Base-by-base conservation (phyloP, 23 tunicate genomes). In the Aplidium turbinatum region DNA sequence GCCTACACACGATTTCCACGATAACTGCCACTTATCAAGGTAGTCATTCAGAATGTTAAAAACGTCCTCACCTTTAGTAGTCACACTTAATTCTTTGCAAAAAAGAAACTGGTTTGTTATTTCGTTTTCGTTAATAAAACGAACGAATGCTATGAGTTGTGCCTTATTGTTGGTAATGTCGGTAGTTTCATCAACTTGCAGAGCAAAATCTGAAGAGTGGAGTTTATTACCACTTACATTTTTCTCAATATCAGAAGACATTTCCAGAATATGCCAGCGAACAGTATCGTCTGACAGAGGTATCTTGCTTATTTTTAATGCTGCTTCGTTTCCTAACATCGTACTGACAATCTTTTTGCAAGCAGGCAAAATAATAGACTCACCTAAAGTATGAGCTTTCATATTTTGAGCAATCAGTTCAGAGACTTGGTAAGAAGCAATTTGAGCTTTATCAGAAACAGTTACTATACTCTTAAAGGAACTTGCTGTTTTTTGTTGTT, bases 371-470 rank as follows among this genome's bases (percentile, higher is more conserved):
- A n/a, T n/a, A n/a, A n/a, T n/a, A n/a, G n/a, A n/a, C n/a, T 42
- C 50, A 42, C 50, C 50, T 16, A 13, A 54, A 54, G 61, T 54
- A 54, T 54, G 22, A 54, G 61, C 61, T 54, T 54, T 54, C 61
- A 54, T 54, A 54, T 54, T 54, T n/a, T 54, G 61, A 16, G 61
- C 61, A 54, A 54, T 54, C 61, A 54, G 21, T 54, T 54, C 61
- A 16, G 61, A 54, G 61, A 54, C 23, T 13, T 16, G 61, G 61
- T 54, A 54, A 20, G 61, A 54, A 54, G 61, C 61, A 54, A 54
- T 54, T 54, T 13, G 22, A 54, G 61, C 61, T 54, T 54, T 54
- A 54, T 54, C 61, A 54, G 23, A 54, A 54, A 54, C 61, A 54
- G 61, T 20, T 26, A 54, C 21, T 5, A n/a, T 11, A 54, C 22